phyloP scores from a whole-genome alignment of 2,797 vertebrate genomes.

The Enteromius mattozi region DNA sequence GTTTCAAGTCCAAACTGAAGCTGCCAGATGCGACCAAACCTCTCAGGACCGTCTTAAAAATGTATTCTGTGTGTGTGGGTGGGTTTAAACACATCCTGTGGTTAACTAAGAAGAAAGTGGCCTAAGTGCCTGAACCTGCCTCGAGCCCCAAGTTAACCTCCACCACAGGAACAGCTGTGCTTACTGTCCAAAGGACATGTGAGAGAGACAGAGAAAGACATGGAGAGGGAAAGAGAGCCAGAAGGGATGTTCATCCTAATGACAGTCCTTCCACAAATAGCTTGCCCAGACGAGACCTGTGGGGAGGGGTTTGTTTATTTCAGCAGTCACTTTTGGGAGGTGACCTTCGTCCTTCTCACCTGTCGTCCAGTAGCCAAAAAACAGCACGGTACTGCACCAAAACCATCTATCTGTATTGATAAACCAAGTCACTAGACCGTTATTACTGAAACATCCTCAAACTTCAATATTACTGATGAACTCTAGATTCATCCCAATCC shows the following conservation, averaged over 20 bases:
- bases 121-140: constrained; percentile 23
- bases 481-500: background rate
- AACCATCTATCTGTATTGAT: background rate
- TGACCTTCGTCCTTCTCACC: constrained; percentile 57
- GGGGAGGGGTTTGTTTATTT: constrained; percentile 56
- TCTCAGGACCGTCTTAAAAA: constrained; percentile 33
- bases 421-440: background rate
- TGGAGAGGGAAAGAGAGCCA: constrained; percentile 32
- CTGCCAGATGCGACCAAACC: constrained; percentile 33
- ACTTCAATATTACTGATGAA: constrained; percentile 17
- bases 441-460: background rate
- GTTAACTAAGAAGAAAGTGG: constrained; percentile 49
- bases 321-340: constrained; percentile 54
- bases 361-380: constrained; percentile 35
- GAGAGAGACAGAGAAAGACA: constrained; percentile 49
- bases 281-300: constrained; percentile 50
- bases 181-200: constrained; percentile 43
- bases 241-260: constrained; percentile 47
- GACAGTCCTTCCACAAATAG: constrained; percentile 61
- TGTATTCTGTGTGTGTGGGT: background rate
- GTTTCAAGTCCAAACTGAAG: constrained; percentile 32
- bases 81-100: constrained; percentile 32
- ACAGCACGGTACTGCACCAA: constrained; percentile 17
- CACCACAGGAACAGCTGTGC: constrained; percentile 50
- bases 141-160: constrained; percentile 50